Percentiles rank a stretch among this genome's conserved stretches.
These are phyloP conservation scores for Hedya salicella DNA, from an alignment of 2,888 invertebrate genomes.

Conservation along the genomic window DNA sequence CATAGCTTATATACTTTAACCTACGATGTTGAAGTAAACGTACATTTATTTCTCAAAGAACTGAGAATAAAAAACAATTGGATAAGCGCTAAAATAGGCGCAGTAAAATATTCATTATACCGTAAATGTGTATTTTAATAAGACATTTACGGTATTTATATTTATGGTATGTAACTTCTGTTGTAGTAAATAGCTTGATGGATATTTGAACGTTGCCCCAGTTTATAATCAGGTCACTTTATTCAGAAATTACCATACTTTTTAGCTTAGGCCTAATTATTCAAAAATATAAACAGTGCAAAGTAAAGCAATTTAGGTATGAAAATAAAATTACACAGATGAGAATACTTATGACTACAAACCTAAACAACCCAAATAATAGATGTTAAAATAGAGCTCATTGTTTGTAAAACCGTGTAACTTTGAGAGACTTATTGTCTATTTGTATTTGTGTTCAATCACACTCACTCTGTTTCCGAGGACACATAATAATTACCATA, in stretches of 20 bases:
- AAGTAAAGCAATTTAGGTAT: neutral
- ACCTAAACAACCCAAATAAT: neutral
- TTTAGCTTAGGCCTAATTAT: neutral
- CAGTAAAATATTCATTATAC: neutral
- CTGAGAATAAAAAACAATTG: neutral
- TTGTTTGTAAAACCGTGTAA: neutral
- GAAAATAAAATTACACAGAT: neutral
- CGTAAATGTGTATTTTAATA: neutral
- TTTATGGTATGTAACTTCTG: neutral
- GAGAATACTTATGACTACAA: neutral
- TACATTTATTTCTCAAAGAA: neutral
- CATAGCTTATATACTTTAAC: neutral
- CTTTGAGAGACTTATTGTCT: constrained; percentile 10
- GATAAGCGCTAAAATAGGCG: neutral
- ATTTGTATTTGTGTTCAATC: constrained; percentile 16
- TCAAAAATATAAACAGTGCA: neutral
- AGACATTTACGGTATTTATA: neutral
- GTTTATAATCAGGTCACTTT: neutral
- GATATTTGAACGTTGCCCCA: neutral
- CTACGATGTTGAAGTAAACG: neutral
- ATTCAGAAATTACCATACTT: neutral
- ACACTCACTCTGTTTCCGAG: constrained; percentile 15
- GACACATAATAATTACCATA: constrained; percentile 35
- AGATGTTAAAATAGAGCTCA: neutral
- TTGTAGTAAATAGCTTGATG: neutral